Base-by-base conservation (phyloP, 2,888 invertebrate species). In the Chelonus formosanus region DNA sequence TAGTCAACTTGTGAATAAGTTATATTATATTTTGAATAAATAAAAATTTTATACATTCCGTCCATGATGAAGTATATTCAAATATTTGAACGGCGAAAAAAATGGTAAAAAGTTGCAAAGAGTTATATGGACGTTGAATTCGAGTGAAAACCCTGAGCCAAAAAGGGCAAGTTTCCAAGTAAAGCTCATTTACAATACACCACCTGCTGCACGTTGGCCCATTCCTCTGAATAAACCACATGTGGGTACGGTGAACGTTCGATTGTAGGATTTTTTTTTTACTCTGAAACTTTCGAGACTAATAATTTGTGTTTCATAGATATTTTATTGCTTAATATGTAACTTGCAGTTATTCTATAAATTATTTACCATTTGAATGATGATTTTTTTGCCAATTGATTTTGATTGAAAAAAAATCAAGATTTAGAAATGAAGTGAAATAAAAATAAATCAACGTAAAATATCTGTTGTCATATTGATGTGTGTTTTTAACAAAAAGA, bases 141-240 rank as follows among this genome's bases (percentile, higher is more conserved):
- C 44, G 47, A 50, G 53, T 44, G 58, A 55, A 56, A 67, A 61
- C 64, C 65, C 59, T 66, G 61, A 61, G 58, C 44, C 45, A 53
- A 64, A 64, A 64, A 64, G 53, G 58, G 44, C 36, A 48, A n/a
- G 43, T 6, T 40, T 71, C 78, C 77, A 78, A 76, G 76, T 77
- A 76, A 75, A 67, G 64, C 72, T 69, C 52, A 52, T 52, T 48
- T 45, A 71, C 70, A 69, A 68, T 62, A 69, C 73, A 74, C 75
- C 78, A 78, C 78, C 78, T 78, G 78, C 78, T 75, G 77, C 73
- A 74, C 69, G 57, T 43, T 52, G 35, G 53, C 47, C 54, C 34
- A 40, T 32, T 55, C 55, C 34, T 65, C 60, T 61, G 43, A 10
- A 40, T 45, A 65, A 57, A 65, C 65, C 70, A 68, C 68, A 70